These are phyloP conservation scores for Zaprionus tsacasi DNA, from an alignment of 1,140 invertebrate species.

Conservation along the genomic window DNA sequence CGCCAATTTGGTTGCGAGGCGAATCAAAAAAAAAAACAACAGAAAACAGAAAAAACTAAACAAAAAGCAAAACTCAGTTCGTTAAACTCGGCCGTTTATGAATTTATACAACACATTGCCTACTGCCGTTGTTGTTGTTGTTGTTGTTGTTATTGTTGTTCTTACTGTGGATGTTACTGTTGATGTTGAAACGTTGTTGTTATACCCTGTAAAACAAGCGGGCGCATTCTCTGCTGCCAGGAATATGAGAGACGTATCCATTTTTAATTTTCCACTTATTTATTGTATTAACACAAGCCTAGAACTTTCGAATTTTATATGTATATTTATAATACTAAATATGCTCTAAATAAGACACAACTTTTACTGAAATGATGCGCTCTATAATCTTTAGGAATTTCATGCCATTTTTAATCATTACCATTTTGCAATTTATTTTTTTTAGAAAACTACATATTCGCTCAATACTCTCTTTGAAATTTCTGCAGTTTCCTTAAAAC, in stretches of 20 bases:
- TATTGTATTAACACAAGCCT: too few relatives aligned
- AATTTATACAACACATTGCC: constrained; percentile 62
- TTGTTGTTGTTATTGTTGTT: constrained; percentile 16
- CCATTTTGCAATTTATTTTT: too few relatives aligned
- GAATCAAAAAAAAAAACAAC: constrained; percentile 29
- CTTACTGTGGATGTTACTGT: constrained; percentile 18
- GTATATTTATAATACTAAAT: neutral
- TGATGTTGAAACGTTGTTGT: constrained; percentile 24
- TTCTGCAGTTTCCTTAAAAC: too few relatives aligned
- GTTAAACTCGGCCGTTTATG: constrained; percentile 75
- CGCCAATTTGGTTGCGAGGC: constrained; percentile 44
- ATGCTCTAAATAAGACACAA: neutral
- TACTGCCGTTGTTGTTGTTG: constrained; percentile 40
- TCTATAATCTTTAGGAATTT: too few relatives aligned
- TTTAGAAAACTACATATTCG: too few relatives aligned
- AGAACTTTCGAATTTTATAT: too few relatives aligned
- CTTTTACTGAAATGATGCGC: too few relatives aligned
- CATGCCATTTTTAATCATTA: too few relatives aligned
- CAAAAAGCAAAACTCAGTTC: constrained; percentile 66
- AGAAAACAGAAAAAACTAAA: constrained; percentile 31
- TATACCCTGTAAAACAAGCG: constrained; percentile 16
- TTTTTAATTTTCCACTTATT: too few relatives aligned
- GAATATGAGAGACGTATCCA: too few relatives aligned
- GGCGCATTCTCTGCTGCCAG: too few relatives aligned
- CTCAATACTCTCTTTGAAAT: too few relatives aligned